These are phyloP conservation scores for Acomys russatus DNA, from an alignment of 2,797 vertebrate species.

Conservation along the genomic window DNA sequence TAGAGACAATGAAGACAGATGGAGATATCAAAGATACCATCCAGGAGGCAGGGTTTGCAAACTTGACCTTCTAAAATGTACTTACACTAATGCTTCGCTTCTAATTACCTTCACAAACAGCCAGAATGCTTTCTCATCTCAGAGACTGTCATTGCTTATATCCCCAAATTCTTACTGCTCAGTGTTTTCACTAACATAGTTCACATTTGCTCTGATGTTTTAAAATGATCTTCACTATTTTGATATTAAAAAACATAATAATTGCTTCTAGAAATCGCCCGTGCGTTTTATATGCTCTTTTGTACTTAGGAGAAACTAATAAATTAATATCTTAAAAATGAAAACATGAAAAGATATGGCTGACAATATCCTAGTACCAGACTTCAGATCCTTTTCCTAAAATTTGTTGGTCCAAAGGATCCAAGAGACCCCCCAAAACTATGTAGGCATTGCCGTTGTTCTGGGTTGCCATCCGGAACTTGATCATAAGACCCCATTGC, in stretches of 20 bases:
- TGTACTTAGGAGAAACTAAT: neutral
- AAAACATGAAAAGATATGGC: neutral
- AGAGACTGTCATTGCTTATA: neutral
- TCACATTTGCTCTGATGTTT: neutral
- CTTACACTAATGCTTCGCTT: conserved; percentile 31
- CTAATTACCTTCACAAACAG: conserved; percentile 60
- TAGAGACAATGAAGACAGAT: conserved; percentile 66
- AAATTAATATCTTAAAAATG: neutral
- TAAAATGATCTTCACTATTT: neutral
- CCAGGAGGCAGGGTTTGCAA: conserved; percentile 39
- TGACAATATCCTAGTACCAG: neutral
- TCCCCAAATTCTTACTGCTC: conserved; percentile 8
- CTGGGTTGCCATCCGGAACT: no score
- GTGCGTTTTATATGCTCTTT: conserved; percentile 13
- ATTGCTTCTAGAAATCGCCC: neutral
- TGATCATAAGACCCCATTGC: neutral
- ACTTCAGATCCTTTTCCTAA: neutral
- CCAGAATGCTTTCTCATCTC: conserved; percentile 25
- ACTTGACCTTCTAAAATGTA: conserved; percentile 40
- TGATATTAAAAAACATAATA: conserved; percentile 56
- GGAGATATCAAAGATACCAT: conserved; percentile 25
- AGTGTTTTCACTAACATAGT: neutral
- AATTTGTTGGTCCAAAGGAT: neutral
- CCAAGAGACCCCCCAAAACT: neutral
- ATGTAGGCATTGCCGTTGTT: no score